Conservation (phyloP, 2,888 invertebrate genomes). For the Orthonevra nobilis region DNA sequence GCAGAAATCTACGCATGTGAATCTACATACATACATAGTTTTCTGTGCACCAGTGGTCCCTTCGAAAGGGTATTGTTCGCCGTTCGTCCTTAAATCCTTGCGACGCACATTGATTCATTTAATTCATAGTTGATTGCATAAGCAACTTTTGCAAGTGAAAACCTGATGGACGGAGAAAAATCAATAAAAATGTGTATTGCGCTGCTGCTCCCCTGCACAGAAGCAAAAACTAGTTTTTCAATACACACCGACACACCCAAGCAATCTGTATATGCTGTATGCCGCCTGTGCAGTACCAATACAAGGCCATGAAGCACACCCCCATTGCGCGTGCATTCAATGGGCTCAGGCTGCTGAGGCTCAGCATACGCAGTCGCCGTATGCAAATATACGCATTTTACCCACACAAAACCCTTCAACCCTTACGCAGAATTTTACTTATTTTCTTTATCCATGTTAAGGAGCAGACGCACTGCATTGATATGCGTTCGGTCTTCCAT, state of each 20-base stretch:
- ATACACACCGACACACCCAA: slow-evolving; percentile 38
- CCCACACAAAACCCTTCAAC: slow-evolving; percentile 40
- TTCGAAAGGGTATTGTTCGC: slow-evolving; percentile 38
- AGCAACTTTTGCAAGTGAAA: slow-evolving; percentile 42
- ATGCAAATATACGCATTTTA: slow-evolving; percentile 65
- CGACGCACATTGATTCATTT: too few relatives aligned
- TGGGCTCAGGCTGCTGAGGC: too few relatives aligned
- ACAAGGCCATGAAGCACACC: slow-evolving; percentile 49
- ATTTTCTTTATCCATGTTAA: slow-evolving; percentile 13
- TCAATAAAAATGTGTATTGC: slow-evolving; percentile 58
- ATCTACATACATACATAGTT: slow-evolving; percentile 3
- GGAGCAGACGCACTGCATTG: slow-evolving; percentile 66
- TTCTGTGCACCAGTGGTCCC: slow-evolving; percentile 45
- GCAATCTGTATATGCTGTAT: slow-evolving; percentile 45
- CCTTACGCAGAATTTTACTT: slow-evolving; percentile 54
- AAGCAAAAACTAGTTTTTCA: slow-evolving; percentile 50
- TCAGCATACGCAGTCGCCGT: slow-evolving; percentile 67
- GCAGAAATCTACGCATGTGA: slow-evolving; percentile 13
- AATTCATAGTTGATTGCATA: slow-evolving; percentile 35
- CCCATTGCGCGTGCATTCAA: slow-evolving; percentile 67
- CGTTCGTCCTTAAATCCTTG: too few relatives aligned
- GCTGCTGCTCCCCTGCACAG: slow-evolving; percentile 49
- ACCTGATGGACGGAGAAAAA: slow-evolving; percentile 58
- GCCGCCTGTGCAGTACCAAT: slow-evolving; percentile 14
- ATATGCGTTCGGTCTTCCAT: slow-evolving; percentile 59